phyloP scores from a whole-genome alignment of 53 echinoderm and acorn worm species.

The Arbacia lixula region DNA sequence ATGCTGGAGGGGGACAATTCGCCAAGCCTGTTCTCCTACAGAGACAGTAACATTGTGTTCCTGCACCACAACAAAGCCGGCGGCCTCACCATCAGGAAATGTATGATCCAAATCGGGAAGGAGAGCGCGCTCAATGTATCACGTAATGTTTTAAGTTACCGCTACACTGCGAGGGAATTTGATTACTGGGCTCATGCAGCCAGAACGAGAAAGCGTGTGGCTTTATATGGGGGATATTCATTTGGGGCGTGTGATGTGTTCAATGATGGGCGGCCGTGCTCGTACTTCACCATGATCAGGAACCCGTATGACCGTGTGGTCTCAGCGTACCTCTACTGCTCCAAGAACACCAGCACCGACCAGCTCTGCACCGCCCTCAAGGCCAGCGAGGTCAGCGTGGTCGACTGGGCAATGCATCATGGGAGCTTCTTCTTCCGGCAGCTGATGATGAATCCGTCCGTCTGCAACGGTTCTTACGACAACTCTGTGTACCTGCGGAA shows the following conservation, averaged over 20 bases:
- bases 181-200: constrained; percentile 53
- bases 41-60: constrained; percentile 75
- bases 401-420: constrained; percentile 94
- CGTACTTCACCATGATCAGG: constrained; percentile 92
- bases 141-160: constrained; percentile 14
- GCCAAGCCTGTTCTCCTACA: constrained; percentile 22
- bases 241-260: constrained; percentile 91
- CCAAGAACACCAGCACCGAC: constrained; percentile 67
- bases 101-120: constrained; percentile 53
- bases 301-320: constrained; percentile 87
- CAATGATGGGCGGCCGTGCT: constrained; percentile 67
- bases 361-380: constrained; percentile 84
- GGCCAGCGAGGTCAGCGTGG: constrained; percentile 71
- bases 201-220: constrained; percentile 54
- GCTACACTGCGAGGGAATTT: constrained; percentile 17
- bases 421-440: constrained; percentile 95
- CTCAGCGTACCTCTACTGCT: constrained; percentile 90
- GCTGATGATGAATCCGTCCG: constrained; percentile 76
- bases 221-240: constrained; percentile 87
- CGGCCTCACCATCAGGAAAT: constrained; percentile 77
- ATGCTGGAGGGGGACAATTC: constrained; percentile 31
- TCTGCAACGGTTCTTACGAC: constrained; percentile 73
- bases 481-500: constrained; percentile 59
- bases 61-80: constrained; percentile 96
- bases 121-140: constrained; percentile 58